Conservation (phyloP, 2,113 vertebrate genomes). For the Clarias macrocephalus region DNA sequence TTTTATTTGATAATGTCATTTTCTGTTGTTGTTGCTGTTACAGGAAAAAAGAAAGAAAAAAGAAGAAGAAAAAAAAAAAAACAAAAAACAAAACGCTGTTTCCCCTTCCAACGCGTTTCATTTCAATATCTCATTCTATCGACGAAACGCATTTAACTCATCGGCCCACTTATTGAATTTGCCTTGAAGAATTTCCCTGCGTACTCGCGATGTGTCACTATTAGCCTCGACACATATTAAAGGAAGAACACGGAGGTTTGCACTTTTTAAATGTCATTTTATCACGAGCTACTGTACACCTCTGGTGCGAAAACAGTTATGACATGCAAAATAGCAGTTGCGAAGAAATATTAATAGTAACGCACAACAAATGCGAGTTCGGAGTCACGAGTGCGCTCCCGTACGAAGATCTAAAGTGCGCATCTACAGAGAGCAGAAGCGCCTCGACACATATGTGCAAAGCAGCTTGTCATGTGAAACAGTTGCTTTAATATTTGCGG, state of each 20-base stretch:
- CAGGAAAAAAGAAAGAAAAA: neutral
- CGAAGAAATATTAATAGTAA: conserved; percentile 1
- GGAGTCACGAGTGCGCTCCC: conserved; percentile 7
- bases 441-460: conserved; percentile 68
- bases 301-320: neutral
- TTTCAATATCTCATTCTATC: conserved; percentile 4
- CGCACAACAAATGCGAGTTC: neutral
- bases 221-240: neutral
- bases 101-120: neutral
- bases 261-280: conserved; percentile 22
- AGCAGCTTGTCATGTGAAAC: conserved; percentile 76
- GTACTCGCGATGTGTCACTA: neutral
- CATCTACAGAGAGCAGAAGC: conserved; percentile 63
- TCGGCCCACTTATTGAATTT: conserved; percentile 2
- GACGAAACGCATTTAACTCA: neutral
- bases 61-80: neutral
- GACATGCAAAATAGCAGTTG: neutral
- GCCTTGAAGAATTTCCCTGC: neutral
- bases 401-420: conserved; percentile 51
- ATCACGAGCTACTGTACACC: neutral
- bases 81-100: neutral
- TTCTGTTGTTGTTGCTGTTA: conserved; percentile 25
- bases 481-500: conserved; percentile 78
- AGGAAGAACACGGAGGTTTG: neutral
- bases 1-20: conserved; percentile 77